Evolutionary conservation across 2,888 invertebrate species (phyloP).

Genomic region (Limnephilus lunatus): DNA sequence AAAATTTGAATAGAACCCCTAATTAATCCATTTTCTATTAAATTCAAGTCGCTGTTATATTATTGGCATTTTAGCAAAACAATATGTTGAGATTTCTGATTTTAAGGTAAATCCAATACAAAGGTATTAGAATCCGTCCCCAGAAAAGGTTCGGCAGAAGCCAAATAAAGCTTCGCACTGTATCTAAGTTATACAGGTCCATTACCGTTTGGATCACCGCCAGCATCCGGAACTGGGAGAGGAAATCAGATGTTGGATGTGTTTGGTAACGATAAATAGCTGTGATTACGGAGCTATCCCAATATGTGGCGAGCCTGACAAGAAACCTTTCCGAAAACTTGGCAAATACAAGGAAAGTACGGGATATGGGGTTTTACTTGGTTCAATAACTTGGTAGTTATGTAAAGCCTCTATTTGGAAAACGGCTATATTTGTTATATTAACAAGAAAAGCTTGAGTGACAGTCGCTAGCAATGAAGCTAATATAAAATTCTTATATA

Average conservation of each 20-base stretch:
- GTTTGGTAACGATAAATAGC: constrained; percentile 27
- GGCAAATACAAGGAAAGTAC: background rate
- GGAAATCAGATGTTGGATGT: constrained; percentile 27
- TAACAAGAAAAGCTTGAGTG: background rate
- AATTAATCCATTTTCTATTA: background rate
- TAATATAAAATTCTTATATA: no score
- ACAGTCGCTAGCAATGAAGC: no score
- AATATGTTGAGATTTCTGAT: background rate
- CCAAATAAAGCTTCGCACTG: background rate
- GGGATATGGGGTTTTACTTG: background rate
- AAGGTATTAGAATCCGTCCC: background rate
- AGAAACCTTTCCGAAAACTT: background rate
- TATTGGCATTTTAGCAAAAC: background rate
- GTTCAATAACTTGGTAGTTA: background rate
- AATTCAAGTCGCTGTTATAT: background rate
- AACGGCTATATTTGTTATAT: background rate
- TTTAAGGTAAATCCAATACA: background rate
- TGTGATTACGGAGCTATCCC: constrained; percentile 14
- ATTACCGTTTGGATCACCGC: constrained; percentile 12
- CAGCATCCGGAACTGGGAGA: background rate
- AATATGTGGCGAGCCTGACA: constrained; percentile 10
- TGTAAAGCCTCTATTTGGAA: background rate
- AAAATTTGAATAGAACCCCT: no score
- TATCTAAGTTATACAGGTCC: constrained; percentile 22
- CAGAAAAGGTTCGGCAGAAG: background rate